phyloP scores from a whole-genome alignment of 2,113 vertebrate species.

The Noctilio leporinus region DNA sequence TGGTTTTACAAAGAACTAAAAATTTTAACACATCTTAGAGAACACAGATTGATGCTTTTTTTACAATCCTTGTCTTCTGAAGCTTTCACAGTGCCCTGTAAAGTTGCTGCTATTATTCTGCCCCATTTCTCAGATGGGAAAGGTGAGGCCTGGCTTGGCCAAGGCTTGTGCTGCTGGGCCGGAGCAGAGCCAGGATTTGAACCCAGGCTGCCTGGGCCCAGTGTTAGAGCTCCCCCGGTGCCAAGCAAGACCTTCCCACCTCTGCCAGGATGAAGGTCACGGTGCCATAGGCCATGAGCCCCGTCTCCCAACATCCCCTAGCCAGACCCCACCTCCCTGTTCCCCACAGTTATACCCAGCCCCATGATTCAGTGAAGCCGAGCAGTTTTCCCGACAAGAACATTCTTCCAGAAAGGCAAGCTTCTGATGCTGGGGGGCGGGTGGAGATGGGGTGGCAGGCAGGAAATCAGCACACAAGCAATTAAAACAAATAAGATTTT shows the following conservation, averaged over 20 bases:
- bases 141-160: not conserved
- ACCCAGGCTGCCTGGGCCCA: not conserved
- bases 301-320: not conserved
- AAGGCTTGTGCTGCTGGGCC: not conserved
- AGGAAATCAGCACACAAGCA: not conserved
- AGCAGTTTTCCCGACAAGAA: not conserved
- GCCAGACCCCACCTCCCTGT: not conserved
- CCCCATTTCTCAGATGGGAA: not conserved
- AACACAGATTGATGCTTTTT: not conserved
- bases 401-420: not conserved
- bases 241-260: too few species aligned
- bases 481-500: not conserved
- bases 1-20: not conserved
- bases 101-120: rapidly evolving
- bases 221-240: rapidly evolving
- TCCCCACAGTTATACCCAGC: rapidly evolving
- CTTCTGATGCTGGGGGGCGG: not conserved
- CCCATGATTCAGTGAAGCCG: not conserved
- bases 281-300: not conserved
- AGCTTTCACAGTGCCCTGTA: rapidly evolving
- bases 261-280: not conserved
- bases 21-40: not conserved
- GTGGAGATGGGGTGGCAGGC: not conserved
- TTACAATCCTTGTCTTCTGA: not conserved
- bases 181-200: not conserved